Conservation (phyloP, 2,113 vertebrate genomes). For the Grammomys surdaster region DNA sequence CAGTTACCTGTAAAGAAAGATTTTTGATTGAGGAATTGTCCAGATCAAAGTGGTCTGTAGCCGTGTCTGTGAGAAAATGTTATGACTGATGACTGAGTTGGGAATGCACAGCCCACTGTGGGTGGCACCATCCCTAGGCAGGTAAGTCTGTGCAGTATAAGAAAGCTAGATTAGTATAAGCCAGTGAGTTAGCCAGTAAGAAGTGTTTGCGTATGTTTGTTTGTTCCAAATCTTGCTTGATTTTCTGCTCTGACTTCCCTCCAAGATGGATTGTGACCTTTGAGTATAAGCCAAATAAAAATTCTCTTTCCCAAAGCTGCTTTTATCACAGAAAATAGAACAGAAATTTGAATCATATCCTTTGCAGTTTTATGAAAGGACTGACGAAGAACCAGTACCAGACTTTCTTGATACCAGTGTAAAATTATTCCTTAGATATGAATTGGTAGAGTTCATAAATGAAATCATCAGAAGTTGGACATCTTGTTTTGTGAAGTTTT, state of each 20-base stretch:
- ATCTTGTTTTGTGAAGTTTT: neutral
- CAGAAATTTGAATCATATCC: neutral
- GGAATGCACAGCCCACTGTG: neutral
- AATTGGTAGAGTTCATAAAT: neutral
- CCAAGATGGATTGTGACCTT: neutral
- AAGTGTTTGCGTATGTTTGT: neutral
- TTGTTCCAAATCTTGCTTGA: neutral
- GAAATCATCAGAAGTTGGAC: neutral
- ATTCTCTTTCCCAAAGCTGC: neutral
- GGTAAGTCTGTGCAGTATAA: neutral
- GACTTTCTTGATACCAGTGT: neutral
- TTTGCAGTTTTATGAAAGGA: neutral
- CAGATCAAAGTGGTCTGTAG: neutral
- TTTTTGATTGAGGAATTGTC: neutral
- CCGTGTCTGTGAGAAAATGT: neutral
- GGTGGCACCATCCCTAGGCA: neutral
- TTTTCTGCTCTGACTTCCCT: neutral
- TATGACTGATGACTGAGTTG: neutral
- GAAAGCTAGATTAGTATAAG: neutral
- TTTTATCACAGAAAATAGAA: neutral
- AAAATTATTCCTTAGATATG: neutral
- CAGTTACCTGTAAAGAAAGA: no score
- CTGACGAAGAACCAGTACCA: neutral
- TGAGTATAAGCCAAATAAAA: neutral
- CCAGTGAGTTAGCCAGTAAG: neutral